Evolutionary conservation across 2,113 vertebrate species (phyloP).

Genomic region (Brienomyrus longianalis): DNA sequence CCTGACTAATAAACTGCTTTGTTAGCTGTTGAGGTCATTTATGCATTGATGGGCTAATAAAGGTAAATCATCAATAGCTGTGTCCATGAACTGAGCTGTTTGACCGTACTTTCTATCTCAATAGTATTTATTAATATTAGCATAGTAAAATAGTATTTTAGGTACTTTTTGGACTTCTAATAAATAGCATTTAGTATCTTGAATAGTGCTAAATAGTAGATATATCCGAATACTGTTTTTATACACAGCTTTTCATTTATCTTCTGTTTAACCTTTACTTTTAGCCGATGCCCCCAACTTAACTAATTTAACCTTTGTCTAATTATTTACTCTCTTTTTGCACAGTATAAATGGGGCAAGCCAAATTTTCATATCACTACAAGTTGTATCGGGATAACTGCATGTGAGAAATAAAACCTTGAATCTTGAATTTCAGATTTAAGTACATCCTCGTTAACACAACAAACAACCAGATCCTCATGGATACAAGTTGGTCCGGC

Average conservation of each 20-base stretch:
- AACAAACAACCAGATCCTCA: not conserved
- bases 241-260: not conserved
- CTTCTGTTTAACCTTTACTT: not conserved
- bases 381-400: not conserved
- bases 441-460: slow-evolving; percentile 16
- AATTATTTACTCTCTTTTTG: not conserved
- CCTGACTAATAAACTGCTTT: not conserved
- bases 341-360: not conserved
- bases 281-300: not conserved
- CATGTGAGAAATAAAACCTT: not conserved
- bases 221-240: not conserved
- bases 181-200: not conserved
- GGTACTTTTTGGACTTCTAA: not conserved
- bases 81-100: not conserved
- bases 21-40: not conserved
- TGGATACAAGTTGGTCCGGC: not conserved
- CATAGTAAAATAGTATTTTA: not conserved
- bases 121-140: not conserved
- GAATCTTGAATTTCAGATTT: slow-evolving; percentile 16
- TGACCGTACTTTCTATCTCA: not conserved
- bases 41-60: not conserved
- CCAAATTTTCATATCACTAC: not conserved
- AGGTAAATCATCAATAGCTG: not conserved
- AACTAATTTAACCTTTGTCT: not conserved
- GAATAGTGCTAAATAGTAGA: not conserved